Conservation (phyloP, 2,888 invertebrate species). For the Eupithecia centaureata region DNA sequence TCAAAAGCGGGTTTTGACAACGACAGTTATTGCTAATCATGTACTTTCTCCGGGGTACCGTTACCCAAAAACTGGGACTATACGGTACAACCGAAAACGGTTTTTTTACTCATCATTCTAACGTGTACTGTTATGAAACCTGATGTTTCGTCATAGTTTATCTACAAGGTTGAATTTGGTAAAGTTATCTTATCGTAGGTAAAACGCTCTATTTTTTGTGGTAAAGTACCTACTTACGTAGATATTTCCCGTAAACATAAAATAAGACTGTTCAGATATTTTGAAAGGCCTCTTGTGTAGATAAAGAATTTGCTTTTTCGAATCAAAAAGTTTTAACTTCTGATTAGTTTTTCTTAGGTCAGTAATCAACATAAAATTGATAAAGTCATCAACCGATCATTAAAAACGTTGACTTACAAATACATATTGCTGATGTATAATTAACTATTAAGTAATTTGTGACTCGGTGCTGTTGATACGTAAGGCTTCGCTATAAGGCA, state of each 20-base stretch:
- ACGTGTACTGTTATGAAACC: conserved; percentile 81
- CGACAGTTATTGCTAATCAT: conserved; percentile 78
- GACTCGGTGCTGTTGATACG: not conserved
- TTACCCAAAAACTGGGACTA: conserved; percentile 78
- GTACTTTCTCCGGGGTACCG: conserved; percentile 73
- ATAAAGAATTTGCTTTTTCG: not conserved
- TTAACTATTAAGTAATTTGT: conserved; percentile 17
- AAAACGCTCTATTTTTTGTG: conserved; percentile 16
- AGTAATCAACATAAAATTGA: not conserved
- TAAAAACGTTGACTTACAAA: not conserved
- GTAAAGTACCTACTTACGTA: conserved; percentile 3
- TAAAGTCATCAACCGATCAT: not conserved
- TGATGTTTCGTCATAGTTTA: conserved; percentile 71
- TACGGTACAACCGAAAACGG: conserved; percentile 76
- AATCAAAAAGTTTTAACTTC: not conserved
- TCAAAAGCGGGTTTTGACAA: conserved; percentile 61
- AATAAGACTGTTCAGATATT: not conserved
- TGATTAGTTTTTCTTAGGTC: not conserved
- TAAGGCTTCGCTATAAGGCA: conserved; percentile 15
- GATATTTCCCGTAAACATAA: not conserved
- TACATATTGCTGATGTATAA: not conserved
- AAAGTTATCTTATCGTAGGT: conserved; percentile 41
- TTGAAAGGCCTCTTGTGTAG: not conserved
- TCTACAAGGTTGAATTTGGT: conserved; percentile 56
- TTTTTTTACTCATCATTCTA: conserved; percentile 74